Evolutionary conservation across 1,140 invertebrate genomes (phyloP).

Genomic region (Drosophila pseudoobscura): DNA sequence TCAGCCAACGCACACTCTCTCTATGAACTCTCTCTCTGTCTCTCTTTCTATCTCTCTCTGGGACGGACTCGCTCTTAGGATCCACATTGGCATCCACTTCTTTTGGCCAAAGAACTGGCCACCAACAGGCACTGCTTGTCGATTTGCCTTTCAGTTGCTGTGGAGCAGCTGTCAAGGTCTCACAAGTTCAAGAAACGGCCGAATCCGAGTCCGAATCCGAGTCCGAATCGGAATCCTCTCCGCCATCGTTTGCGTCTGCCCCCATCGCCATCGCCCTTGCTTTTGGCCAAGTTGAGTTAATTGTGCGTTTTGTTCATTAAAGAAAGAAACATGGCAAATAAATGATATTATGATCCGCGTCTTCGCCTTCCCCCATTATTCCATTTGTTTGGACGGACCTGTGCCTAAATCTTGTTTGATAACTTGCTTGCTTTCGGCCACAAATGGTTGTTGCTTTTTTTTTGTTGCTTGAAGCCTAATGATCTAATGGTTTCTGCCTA

Average conservation of each 20-base stretch:
- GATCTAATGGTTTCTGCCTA: constrained; percentile 10
- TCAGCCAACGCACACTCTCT: constrained; percentile 30
- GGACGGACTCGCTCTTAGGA: constrained; percentile 36
- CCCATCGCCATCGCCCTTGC: constrained; percentile 11
- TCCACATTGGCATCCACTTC: constrained; percentile 57
- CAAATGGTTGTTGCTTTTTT: constrained; percentile 22
- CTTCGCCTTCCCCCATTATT: neutral
- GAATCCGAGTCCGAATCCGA: neutral
- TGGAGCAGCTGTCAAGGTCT: constrained; percentile 83
- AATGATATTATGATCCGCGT: constrained; percentile 24
- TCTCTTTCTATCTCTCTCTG: neutral
- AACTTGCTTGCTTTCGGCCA: constrained; percentile 20
- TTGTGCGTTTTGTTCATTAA: constrained; percentile 45
- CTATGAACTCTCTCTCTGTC: constrained; percentile 6
- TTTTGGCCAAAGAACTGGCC: constrained; percentile 65
- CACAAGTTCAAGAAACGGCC: constrained; percentile 76
- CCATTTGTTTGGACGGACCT: neutral
- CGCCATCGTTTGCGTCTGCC: constrained; percentile 13
- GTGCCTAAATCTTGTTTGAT: constrained; percentile 17
- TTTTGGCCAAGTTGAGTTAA: constrained; percentile 32
- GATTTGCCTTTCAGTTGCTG: constrained; percentile 62
- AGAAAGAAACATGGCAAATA: constrained; percentile 3
- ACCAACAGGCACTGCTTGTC: constrained; percentile 47
- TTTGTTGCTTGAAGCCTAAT: constrained; percentile 17
- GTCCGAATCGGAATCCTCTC: too few relatives aligned